A percentile compares a stretch with the other conserved stretches of the same genome.
Evolutionary conservation across 2,797 vertebrate genomes (phyloP).

Genomic region (Cryptoblepharus egeriae): DNA sequence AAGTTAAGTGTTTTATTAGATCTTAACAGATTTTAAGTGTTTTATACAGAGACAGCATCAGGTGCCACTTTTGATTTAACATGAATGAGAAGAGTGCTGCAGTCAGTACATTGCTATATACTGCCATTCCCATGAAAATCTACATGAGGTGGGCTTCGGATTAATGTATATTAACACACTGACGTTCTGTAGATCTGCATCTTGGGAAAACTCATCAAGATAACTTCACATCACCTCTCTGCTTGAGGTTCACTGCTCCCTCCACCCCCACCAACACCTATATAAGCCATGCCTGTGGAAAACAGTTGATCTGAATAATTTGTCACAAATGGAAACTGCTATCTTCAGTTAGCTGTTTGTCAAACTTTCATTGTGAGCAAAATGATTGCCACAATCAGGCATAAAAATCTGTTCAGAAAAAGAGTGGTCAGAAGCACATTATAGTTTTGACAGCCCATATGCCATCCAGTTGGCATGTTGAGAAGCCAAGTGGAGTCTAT

Average conservation of each 20-base stretch:
- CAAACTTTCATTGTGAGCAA: not conserved
- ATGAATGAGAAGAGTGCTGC: not conserved
- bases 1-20: no score
- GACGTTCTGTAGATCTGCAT: not conserved
- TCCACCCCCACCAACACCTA: no score
- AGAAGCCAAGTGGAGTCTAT: not conserved
- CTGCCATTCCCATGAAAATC: not conserved
- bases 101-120: not conserved
- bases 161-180: not conserved
- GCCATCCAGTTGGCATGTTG: not conserved
- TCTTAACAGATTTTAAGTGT: not conserved
- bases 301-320: not conserved
- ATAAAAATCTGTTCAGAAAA: not conserved
- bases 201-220: not conserved
- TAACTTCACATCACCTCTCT: not conserved
- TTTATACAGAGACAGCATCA: constrained; percentile 7
- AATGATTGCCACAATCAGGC: not conserved
- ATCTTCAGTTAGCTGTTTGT: not conserved
- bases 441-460: not conserved
- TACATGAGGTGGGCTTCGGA: not conserved
- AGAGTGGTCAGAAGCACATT: not conserved
- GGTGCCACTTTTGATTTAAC: rapidly evolving
- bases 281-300: not conserved
- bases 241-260: not conserved
- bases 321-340: not conserved